Evolutionary conservation across 2,113 vertebrate genomes (phyloP).

Genomic region (Tupaia chinensis): DNA sequence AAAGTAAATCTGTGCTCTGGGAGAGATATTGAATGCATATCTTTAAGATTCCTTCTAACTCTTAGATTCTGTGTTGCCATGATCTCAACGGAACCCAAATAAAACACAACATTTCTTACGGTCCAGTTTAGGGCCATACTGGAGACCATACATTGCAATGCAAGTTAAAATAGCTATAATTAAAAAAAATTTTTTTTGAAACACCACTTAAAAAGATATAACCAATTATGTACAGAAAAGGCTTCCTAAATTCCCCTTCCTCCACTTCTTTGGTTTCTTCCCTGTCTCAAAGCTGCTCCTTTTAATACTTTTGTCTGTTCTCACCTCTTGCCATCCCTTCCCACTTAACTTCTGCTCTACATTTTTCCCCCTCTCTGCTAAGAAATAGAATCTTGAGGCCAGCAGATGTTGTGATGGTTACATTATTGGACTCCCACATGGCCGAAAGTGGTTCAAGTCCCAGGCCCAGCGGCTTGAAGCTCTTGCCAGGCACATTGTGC

Average conservation of each 20-base stretch:
- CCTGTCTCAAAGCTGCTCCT: neutral
- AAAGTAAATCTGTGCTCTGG: neutral
- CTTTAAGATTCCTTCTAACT: slow-evolving; percentile 1
- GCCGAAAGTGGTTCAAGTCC: no score
- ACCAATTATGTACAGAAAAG: slow-evolving; percentile 5
- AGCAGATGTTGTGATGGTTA: no score
- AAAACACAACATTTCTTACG: neutral
- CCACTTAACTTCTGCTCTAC: neutral
- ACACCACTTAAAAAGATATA: neutral
- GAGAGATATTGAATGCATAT: neutral
- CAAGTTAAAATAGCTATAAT: neutral
- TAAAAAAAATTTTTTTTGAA: neutral
- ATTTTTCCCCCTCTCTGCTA: neutral
- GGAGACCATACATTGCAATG: neutral
- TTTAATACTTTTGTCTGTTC: neutral
- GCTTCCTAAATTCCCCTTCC: neutral
- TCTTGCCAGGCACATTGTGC: no score
- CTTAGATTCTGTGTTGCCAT: neutral
- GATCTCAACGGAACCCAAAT: neutral
- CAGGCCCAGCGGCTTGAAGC: no score
- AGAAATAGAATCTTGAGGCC: neutral
- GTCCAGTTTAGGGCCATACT: neutral
- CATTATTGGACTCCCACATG: no score
- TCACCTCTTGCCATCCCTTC: neutral
- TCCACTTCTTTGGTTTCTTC: neutral